Percentiles rank a stretch among this genome's conserved stretches.
These are phyloP conservation scores for Sphaerophoria rueppellii DNA, from an alignment of 2,888 invertebrate species.

Conservation along the genomic window DNA sequence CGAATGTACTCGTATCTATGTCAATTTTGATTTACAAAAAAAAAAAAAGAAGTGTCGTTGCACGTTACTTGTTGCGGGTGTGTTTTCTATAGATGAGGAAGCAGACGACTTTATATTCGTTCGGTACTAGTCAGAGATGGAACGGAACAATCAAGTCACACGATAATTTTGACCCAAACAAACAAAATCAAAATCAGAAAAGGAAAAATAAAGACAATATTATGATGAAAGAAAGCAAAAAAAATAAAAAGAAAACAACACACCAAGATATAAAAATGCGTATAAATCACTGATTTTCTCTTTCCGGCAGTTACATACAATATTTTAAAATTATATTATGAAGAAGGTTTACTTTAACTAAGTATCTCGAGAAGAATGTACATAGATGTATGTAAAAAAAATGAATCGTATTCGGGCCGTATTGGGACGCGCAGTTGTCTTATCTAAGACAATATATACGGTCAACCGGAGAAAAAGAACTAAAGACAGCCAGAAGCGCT, in stretches of 20 bases:
- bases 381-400: not conserved
- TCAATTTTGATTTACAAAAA: conserved; percentile 29
- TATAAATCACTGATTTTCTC: conserved; percentile 35
- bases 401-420: conserved; percentile 11
- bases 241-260: conserved; percentile 22
- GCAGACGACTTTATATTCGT: conserved; percentile 35
- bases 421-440: conserved; percentile 38
- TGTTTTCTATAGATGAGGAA: conserved; percentile 44
- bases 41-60: not conserved
- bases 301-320: conserved; percentile 28
- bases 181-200: conserved; percentile 14
- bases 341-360: not conserved
- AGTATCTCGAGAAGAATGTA: conserved; percentile 22
- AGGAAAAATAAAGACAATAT: conserved; percentile 14
- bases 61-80: conserved; percentile 2
- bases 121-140: conserved; percentile 44
- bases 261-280: conserved; percentile 47
- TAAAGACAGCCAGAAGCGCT: conserved; percentile 62
- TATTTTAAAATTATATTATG: not conserved
- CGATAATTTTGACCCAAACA: conserved; percentile 49
- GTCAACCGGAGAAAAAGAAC: conserved; percentile 40
- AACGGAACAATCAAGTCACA: conserved; percentile 59
- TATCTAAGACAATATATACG: conserved; percentile 44
- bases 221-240: not conserved
- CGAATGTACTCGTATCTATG: conserved; percentile 22